Percentiles rank a stretch among this genome's conserved stretches.
phyloP scores from a whole-genome alignment of 2,797 vertebrate genomes.

The Champsocephalus esox region DNA sequence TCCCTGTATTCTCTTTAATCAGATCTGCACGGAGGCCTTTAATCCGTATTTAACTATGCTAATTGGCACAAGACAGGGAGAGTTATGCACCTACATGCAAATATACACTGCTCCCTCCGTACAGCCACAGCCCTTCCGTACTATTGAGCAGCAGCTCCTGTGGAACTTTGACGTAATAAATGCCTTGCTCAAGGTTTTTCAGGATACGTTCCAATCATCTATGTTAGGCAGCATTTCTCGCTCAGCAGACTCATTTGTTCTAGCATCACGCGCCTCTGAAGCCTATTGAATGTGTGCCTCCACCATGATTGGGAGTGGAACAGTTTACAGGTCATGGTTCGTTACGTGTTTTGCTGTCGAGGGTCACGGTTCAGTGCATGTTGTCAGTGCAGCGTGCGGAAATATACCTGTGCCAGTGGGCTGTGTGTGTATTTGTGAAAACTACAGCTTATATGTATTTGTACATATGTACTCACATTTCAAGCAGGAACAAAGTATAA shows the following conservation, averaged over 20 bases:
- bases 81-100: neutral
- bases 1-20: constrained; percentile 47
- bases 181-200: constrained; percentile 21
- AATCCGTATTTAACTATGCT: constrained; percentile 42
- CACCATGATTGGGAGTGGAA: constrained; percentile 26
- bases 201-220: constrained; percentile 30
- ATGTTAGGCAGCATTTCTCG: constrained; percentile 35
- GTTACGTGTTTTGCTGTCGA: constrained; percentile 37
- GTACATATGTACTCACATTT: no score
- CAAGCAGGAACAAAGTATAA: no score
- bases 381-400: constrained; percentile 3
- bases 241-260: constrained; percentile 40
- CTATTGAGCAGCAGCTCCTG: neutral
- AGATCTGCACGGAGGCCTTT: constrained; percentile 37
- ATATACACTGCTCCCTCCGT: neutral
- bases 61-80: constrained; percentile 14
- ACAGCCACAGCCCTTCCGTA: neutral
- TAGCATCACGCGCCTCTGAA: constrained; percentile 38
- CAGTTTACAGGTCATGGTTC: constrained; percentile 51
- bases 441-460: constrained; percentile 8
- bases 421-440: neutral
- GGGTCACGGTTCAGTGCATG: constrained; percentile 44
- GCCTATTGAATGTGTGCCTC: constrained; percentile 26
- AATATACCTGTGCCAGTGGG: neutral
- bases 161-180: neutral